Base-by-base conservation (phyloP, 2,888 invertebrate genomes). In the Oxyscelio sp. region DNA sequence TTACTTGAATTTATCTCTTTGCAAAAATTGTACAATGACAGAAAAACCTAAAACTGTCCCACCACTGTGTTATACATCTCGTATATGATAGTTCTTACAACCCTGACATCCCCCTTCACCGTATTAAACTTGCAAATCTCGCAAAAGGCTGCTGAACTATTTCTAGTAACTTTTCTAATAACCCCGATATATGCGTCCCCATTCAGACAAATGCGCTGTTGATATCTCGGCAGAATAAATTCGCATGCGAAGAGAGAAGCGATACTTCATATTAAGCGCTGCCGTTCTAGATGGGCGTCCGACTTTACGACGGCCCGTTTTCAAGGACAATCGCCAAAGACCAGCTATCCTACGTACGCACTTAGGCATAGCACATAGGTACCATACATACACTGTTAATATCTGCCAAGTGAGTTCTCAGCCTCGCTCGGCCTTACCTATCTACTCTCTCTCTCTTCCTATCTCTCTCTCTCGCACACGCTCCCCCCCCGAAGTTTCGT, bases 291-390 rank as follows among this genome's bases (percentile, higher is more conserved):
- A 83, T 78, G 83, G 79, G 61, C 83, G 83, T 83, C 68, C 84
- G 82, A 85, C 77, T 87, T 87, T 87, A 84, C 73, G 85, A 71
- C 82, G 80, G 80, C 52, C 83, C 79, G 84, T 83, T 88, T 85
- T 83, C 89, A 85, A 87, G 83, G 82, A 84, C 85, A 85, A 82
- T 83, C 82, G 79, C 86, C 83, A 81, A 75, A 83, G 83, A 71
- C 74, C 65, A 85, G 71, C 73, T 78, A 78, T 83, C 74, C 78
- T 83, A 83, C 83, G 83, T 82, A 74, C 77, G 81, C 81, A 85
- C 85, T 85, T 82, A 78, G 85, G 70, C 85, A 73, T 66, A 65
- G 85, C 80, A 73, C 77, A 85, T 85, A 75, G 73, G 61, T 58
- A 56, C 58, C 75, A 70, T 71, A 79, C 79, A 63, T 83, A 81